Evolutionary conservation across 1,140 invertebrate genomes (phyloP).

Genomic region (Drosophila tsacasi): DNA sequence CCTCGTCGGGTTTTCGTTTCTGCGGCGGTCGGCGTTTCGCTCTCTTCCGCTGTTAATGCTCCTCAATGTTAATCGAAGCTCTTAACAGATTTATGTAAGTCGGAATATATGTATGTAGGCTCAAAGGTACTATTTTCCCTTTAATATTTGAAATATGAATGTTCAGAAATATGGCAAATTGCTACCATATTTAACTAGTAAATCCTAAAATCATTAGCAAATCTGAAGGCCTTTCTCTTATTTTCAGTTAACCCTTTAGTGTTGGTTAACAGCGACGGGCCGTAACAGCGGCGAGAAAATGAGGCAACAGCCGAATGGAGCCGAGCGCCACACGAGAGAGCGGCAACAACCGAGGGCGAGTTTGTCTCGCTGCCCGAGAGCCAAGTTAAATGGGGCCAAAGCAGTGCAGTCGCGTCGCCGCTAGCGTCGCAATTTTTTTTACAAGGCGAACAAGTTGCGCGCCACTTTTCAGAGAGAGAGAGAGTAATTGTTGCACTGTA

Average conservation of each 20-base stretch:
- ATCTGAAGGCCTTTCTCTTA: background rate
- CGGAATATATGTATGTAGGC: too few species aligned
- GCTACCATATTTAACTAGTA: background rate
- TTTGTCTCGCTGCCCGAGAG: constrained; percentile 12
- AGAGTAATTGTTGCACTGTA: constrained; percentile 63
- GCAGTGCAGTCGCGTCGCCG: constrained; percentile 67
- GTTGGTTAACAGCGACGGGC: constrained; percentile 6
- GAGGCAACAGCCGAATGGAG: constrained; percentile 3
- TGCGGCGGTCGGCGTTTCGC: background rate
- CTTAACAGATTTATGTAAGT: background rate
- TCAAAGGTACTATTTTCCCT: background rate
- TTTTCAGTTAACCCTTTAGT: background rate
- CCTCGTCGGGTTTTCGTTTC: background rate
- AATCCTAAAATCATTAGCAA: background rate
- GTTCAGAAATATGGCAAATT: background rate
- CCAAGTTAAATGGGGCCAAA: constrained; percentile 70
- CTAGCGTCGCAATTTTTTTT: constrained; percentile 66
- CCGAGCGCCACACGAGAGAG: constrained; percentile 22
- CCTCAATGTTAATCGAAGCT: background rate
- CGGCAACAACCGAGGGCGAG: background rate
- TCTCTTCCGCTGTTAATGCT: constrained; percentile 9
- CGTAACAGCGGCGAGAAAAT: background rate
- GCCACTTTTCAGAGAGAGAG: constrained; percentile 30
- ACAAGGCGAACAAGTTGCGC: constrained; percentile 75
- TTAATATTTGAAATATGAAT: background rate